phyloP scores from a whole-genome alignment of 37 sponge, comb jelly and placozoan genomes.

The Agelas oroides region DNA sequence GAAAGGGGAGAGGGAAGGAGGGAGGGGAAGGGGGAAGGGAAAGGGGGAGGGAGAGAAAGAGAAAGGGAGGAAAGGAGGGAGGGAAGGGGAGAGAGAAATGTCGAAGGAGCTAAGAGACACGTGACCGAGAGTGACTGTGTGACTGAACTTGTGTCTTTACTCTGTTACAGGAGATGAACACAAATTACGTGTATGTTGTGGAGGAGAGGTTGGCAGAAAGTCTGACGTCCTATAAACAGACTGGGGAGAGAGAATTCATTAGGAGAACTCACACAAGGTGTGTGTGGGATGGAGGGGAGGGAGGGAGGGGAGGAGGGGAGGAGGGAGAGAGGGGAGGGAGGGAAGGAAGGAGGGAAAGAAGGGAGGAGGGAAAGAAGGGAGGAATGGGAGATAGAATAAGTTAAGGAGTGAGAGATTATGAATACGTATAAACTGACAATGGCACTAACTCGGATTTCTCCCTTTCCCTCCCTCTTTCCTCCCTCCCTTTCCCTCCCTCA shows the following conservation, averaged over 20 bases:
- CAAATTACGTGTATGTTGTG: slow-evolving; percentile 81
- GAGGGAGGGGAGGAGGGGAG: neutral
- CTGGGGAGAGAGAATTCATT: slow-evolving; percentile 62
- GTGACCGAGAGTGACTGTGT: too few species aligned
- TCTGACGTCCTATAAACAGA: slow-evolving; percentile 67
- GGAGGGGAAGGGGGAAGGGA: too few species aligned
- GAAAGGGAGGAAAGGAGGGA: too few species aligned
- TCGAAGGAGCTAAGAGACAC: too few species aligned
- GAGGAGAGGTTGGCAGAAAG: slow-evolving; percentile 75
- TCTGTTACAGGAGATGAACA: slow-evolving; percentile 62
- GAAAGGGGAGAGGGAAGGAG: too few species aligned
- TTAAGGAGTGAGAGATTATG: too few species aligned
- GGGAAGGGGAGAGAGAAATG: too few species aligned
- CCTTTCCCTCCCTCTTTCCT: too few species aligned
- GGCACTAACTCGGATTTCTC: too few species aligned
- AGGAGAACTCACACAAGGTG: slow-evolving; percentile 62
- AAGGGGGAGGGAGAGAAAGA: too few species aligned
- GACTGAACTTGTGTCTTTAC: neutral
- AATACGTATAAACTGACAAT: too few species aligned
- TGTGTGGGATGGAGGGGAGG: neutral
- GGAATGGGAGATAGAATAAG: too few species aligned
- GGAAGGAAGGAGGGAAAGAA: neutral
- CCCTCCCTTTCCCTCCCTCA: neutral
- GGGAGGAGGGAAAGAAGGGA: neutral
- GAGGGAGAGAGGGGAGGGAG: neutral